Evolutionary conservation across 2,797 vertebrate species (phyloP), one percentile per base, ranked within the genome.

Genomic region (Vespertilio murinus): DNA sequence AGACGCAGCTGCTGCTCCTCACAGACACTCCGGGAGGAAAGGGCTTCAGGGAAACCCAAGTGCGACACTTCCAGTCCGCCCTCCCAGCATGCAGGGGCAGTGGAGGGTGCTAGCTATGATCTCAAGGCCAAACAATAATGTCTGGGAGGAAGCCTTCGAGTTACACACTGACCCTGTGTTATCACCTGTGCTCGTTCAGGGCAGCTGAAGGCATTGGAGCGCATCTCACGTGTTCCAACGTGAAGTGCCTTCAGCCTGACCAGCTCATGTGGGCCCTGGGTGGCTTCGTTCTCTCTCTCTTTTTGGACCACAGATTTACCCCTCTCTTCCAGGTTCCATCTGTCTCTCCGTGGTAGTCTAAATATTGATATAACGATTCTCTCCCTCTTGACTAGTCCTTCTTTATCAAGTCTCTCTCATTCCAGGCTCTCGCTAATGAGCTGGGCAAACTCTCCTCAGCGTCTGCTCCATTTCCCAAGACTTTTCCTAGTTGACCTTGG

Each of bases 361-460:
- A 97, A 97, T 96, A 97, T 96, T 97, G 97, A 96, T 92, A 96
- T 90, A 90, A 97, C 89, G 81, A 85, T 96, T 94, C 90, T 94
- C 69, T 93, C 56, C 6, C 93, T 92, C 93, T 97, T 85, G 52
- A 96, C 75, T 80, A 71, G 73, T 70, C 69, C 85, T 94, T 82
- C 86, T 95, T 96, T 96, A 95, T 96, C 96, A 95, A 95, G 88
- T 25, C 59, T 83, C 87, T 95, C 54, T 92, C 69, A 77, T 83
- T 93, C 90, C 89, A 95, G 87, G 30, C 64, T 71, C 69, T 90
- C 81, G 80, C 84, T 79, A 35, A 83, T 11, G 8, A 87, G 84
- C 96, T 92, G 94, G 93, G 70, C 91, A 92, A 54, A 56, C 67
- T 91, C 56, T 54, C 78, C 42, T 78, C 33, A 1, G n/a, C 0